phyloP scores from a whole-genome alignment of 2,113 vertebrate species.

The Paradoxurus hermaphroditus region DNA sequence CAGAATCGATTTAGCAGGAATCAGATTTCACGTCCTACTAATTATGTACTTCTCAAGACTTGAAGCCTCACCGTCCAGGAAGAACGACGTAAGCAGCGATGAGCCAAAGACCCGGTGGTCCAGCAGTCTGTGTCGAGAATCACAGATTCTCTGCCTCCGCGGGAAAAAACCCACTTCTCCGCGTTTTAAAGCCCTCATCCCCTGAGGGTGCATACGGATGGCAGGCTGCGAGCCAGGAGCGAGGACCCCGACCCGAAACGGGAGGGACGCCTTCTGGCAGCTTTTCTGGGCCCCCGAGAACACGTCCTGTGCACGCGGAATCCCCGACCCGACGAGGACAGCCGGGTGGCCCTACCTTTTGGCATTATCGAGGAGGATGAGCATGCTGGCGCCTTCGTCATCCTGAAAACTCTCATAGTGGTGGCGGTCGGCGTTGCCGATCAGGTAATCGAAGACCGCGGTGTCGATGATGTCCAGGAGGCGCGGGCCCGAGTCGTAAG shows the following conservation, averaged over 20 bases:
- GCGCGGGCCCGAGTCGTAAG: slow-evolving; percentile 94
- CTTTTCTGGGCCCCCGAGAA: background rate
- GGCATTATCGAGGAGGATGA: slow-evolving; percentile 97
- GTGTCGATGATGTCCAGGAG: slow-evolving; percentile 98
- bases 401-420: slow-evolving; percentile 99
- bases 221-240: background rate
- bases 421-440: slow-evolving; percentile 97
- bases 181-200: background rate
- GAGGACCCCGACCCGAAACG: background rate
- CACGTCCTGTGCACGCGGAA: background rate
- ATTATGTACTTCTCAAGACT: background rate
- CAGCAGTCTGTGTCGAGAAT: background rate
- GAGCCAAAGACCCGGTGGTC: background rate
- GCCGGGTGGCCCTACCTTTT: slow-evolving; percentile 88
- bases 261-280: no score
- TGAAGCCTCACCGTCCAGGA: background rate
- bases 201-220: background rate
- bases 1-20: background rate
- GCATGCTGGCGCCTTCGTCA: slow-evolving; percentile 97
- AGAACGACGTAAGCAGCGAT: background rate
- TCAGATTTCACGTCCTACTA: background rate
- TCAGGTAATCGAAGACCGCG: slow-evolving; percentile 95
- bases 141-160: background rate
- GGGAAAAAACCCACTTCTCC: background rate
- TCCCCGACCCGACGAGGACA: background rate